phyloP scores from a whole-genome alignment of 2,888 invertebrate species.

The Villa cingulata region DNA sequence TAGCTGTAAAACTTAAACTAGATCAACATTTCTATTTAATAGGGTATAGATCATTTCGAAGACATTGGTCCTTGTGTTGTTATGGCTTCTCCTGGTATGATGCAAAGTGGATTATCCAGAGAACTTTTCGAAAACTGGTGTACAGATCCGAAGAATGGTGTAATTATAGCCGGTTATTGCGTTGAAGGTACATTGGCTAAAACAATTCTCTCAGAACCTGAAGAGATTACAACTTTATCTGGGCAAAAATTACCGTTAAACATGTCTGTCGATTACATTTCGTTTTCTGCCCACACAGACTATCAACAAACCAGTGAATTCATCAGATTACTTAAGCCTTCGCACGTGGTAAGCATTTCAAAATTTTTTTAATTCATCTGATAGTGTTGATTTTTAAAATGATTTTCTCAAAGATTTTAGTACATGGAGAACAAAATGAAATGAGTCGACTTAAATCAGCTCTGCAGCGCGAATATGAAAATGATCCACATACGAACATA shows the following conservation, averaged over 20 bases:
- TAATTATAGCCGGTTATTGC: constrained; percentile 94
- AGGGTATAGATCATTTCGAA: constrained; percentile 93
- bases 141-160: constrained; percentile 94
- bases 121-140: constrained; percentile 99
- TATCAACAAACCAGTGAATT: constrained; percentile 71
- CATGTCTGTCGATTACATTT: constrained; percentile 98
- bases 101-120: constrained; percentile 94
- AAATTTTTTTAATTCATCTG: not conserved
- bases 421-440: constrained; percentile 98
- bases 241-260: constrained; percentile 93
- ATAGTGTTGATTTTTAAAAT: not conserved
- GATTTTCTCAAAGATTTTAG: constrained; percentile 31
- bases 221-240: constrained; percentile 88
- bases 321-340: constrained; percentile 83
- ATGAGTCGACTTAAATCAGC: constrained; percentile 95
- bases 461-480: constrained; percentile 57
- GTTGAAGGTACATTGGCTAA: constrained; percentile 85
- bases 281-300: constrained; percentile 95
- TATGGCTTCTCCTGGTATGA: constrained; percentile 99
- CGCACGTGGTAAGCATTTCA: constrained; percentile 62
- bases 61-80: constrained; percentile 99
- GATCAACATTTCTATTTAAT: not conserved
- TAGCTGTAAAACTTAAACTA: not conserved
- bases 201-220: constrained; percentile 92
- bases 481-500: constrained; percentile 61